phyloP scores from a whole-genome alignment of 2,888 invertebrate species.

The Drosophila suboccidentalis region DNA sequence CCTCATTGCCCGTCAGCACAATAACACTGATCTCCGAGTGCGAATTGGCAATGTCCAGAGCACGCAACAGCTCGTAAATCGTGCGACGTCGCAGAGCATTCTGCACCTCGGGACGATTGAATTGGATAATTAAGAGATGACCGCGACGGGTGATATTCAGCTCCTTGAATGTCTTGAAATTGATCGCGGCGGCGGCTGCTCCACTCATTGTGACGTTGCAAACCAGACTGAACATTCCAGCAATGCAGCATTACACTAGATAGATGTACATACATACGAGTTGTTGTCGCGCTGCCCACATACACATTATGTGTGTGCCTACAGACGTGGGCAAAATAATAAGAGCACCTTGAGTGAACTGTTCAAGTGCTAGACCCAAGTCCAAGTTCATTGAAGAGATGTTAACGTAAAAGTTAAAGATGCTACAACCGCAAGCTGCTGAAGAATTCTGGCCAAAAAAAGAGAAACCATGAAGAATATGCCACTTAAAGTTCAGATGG shows the following conservation, averaged over 20 bases:
- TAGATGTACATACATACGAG: neutral
- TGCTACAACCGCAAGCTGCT: too few species aligned
- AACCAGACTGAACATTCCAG: conserved; percentile 30
- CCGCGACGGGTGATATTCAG: conserved; percentile 81
- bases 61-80: conserved; percentile 89
- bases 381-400: too few species aligned
- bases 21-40: conserved; percentile 90
- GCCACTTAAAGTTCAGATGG: too few species aligned
- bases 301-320: neutral
- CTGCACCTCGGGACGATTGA: conserved; percentile 91
- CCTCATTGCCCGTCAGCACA: conserved; percentile 88
- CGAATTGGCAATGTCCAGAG: conserved; percentile 89
- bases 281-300: conserved; percentile 3
- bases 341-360: too few species aligned
- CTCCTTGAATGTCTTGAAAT: conserved; percentile 56
- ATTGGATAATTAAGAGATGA: conserved; percentile 88
- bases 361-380: too few species aligned
- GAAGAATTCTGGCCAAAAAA: too few species aligned
- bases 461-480: too few species aligned
- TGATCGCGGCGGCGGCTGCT: conserved; percentile 30
- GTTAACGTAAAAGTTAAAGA: too few species aligned
- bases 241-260: conserved; percentile 10
- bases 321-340: too few species aligned
- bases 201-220: conserved; percentile 45
- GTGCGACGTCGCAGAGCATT: conserved; percentile 92